Evolutionary conservation across 2,113 vertebrate genomes (phyloP).

Genomic region (Leucosticte australis): DNA sequence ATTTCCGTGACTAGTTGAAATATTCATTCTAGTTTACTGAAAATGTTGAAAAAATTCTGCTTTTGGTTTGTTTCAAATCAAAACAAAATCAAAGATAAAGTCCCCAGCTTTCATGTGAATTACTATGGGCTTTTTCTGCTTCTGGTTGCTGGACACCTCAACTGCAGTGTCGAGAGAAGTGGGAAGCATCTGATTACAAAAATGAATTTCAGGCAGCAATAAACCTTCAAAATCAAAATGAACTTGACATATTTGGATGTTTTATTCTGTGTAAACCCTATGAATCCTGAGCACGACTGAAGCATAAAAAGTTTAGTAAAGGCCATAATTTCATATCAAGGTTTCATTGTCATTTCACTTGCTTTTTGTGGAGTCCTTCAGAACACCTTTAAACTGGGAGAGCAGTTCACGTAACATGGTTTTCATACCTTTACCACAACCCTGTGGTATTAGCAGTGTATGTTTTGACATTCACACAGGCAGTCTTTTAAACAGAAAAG

Average conservation of each 20-base stretch:
- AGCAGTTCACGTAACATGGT: neutral
- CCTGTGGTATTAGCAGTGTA: neutral
- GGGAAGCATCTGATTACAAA: neutral
- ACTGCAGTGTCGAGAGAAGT: neutral
- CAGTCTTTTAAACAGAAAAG: neutral
- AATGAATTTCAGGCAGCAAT: neutral
- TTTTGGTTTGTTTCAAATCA: neutral
- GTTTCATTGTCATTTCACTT: neutral
- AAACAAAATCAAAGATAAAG: neutral
- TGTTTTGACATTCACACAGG: neutral
- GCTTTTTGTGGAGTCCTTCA: neutral
- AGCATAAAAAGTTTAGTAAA: neutral
- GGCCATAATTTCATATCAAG: neutral
- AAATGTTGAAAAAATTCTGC: neutral
- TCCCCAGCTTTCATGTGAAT: neutral
- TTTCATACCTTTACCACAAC: neutral
- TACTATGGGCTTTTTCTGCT: neutral
- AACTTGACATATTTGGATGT: neutral
- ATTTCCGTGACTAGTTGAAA: neutral
- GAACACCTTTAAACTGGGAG: neutral
- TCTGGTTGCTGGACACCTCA: neutral
- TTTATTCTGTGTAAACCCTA: neutral
- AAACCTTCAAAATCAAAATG: conserved; percentile 25
- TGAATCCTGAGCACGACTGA: neutral
- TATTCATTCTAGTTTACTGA: neutral